Evolutionary conservation across 1,140 invertebrate genomes (phyloP), one percentile per base, ranked within the genome.

Genomic region (Helicoverpa zea): DNA sequence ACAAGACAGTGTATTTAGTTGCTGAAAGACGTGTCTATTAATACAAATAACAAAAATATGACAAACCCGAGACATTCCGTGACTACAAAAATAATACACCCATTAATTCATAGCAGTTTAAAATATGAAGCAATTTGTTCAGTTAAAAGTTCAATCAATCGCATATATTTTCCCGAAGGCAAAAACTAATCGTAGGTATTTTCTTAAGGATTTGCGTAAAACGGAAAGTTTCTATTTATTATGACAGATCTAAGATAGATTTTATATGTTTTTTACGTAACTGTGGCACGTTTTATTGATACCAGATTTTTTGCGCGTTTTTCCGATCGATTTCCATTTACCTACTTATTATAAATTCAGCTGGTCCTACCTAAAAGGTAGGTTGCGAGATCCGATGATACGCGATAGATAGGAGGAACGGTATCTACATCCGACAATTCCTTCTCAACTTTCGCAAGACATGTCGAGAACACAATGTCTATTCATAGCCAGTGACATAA

Each of bases 1-100:
- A 77, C 66, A 70, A 59, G 74, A 73, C 72, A 75, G 83, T 83
- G 73, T 78, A 75, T 74, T 79, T 82, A 76, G 64, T 61, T 78
- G 88, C 73, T 87, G 89, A 91, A 78, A 88, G 89, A 90, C 63
- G 43, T 43, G 82, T 77, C 73, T 79, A 82, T 68, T 79, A 29
- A 58, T 59, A 82, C 52, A 64, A 72, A 61, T 14, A 73, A 82
- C 52, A 64, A 72, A 61, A 14, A 80, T 80, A 79, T 63, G 43
- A 81, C 64, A 78, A 78, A 73, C 54, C 13, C 10, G 13, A 58
- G 4, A 59, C 16, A 74, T 58, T 74, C 54, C 52, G 16, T 30
- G 5, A 30, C 68, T 30, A 23, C 52, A 58, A 52, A 56, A 73
- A 73, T 54, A 35, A 49, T 49, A 49, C 43, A 47, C 35, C 58